A percentile compares a stretch with the other conserved stretches of the same genome.
Evolutionary conservation across 2,888 invertebrate species (phyloP).

Genomic region (Drosophila meridionalis): DNA sequence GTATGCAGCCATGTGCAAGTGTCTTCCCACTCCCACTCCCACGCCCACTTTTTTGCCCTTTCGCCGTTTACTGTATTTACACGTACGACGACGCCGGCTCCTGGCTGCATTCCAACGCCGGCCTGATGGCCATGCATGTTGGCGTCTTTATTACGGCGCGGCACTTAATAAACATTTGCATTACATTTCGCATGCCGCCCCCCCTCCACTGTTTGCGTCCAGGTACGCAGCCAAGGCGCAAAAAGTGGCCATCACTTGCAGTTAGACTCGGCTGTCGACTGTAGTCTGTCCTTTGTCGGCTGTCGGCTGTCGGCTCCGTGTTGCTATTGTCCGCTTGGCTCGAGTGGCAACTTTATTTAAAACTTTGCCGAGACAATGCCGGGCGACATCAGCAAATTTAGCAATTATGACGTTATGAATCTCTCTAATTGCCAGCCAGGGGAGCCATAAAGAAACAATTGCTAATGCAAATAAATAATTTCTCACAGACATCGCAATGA

Average conservation of each 20-base stretch:
- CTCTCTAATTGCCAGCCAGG: neutral
- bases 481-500: neutral
- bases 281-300: no score
- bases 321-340: conserved; percentile 29
- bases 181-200: conserved; percentile 57
- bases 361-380: conserved; percentile 67
- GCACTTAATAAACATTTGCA: conserved; percentile 78
- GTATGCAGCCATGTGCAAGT: conserved; percentile 38
- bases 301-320: conserved; percentile 42
- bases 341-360: conserved; percentile 57
- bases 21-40: neutral
- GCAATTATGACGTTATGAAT: conserved; percentile 51
- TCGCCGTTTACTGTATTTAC: conserved; percentile 67
- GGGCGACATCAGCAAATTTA: conserved; percentile 20
- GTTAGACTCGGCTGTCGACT: no score
- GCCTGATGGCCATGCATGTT: conserved; percentile 49
- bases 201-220: conserved; percentile 12
- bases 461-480: conserved; percentile 11
- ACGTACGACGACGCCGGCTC: conserved; percentile 62
- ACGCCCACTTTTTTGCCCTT: neutral
- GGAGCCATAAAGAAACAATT: conserved; percentile 11
- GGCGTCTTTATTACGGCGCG: conserved; percentile 75
- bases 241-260: conserved; percentile 45
- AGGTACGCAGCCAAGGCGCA: conserved; percentile 7
- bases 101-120: conserved; percentile 28